Percentiles rank a stretch among this genome's conserved stretches.
Conservation (phyloP, 2,113 vertebrate genomes). For the Rhea americana region DNA sequence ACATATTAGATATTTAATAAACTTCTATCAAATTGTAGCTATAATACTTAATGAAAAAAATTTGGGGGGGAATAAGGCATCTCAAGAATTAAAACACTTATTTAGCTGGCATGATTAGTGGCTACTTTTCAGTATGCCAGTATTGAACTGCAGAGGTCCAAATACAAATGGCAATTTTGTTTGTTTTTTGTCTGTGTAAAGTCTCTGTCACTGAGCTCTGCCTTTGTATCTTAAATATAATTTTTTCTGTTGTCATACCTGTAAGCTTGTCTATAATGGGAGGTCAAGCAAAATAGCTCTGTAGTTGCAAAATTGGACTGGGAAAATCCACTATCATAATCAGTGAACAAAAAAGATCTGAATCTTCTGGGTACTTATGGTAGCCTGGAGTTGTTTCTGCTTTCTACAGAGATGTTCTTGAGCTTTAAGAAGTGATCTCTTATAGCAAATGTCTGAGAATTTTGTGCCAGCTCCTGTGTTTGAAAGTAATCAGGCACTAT, state of each 20-base stretch:
- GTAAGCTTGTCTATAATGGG: neutral
- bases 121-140: accelerated
- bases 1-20: neutral
- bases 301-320: neutral
- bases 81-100: neutral
- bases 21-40: neutral
- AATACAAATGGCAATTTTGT: neutral
- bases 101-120: neutral
- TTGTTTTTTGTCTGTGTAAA: slow-evolving; percentile 7
- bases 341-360: neutral
- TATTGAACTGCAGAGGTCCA: neutral
- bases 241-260: neutral
- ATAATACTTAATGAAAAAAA: neutral
- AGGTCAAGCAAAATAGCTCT: neutral
- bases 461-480: neutral
- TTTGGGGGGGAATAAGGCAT: neutral
- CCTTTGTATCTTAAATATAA: neutral
- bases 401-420: neutral
- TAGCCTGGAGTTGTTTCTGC: neutral
- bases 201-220: neutral
- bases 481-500: neutral
- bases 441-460: neutral
- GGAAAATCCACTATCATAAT: neutral
- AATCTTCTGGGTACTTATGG: neutral
- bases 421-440: neutral